Base-by-base conservation (phyloP, 2,113 vertebrate genomes). In the Dicaeum eximium region DNA sequence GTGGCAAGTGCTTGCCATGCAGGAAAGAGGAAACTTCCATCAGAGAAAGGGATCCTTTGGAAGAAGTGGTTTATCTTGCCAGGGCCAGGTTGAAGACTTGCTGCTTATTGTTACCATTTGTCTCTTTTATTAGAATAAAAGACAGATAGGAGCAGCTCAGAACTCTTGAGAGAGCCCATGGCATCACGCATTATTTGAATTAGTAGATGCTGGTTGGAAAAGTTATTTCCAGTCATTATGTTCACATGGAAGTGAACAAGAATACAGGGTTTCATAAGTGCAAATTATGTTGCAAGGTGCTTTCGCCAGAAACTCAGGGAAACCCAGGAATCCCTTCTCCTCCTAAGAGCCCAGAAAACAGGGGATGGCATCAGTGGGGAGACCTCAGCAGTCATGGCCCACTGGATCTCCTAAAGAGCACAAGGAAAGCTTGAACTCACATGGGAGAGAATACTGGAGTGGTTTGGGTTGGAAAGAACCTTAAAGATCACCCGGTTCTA, bases 141-240 rank as follows among this genome's bases (percentile, higher is more conserved):
- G 47, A 69, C 0, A 1, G 47, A 27, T 22, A 22, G 3, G 11
- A 94, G 86, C 42, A 66, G 58, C 62, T 88, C n/a, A 0, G 40
- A 0, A 0, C 51, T 78, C 67, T 47, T 4, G 1, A 42, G 60
- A 90, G 62, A 84, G 65, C 13, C 27, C 2, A 1, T 27, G 65
- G 66, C 66, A 56, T 66, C 0, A 0, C 30, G 74, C 69, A 88
- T 78, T 51, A n/a, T 77, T 92, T 75, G n/a, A 57, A 45, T 75
- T 50, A 91, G 57, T 45, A 81, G 61, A 71, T 54, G 37, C 44
- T 80, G 48, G 27, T 18, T 91, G 84, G 56, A 80, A 89, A 91
- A 69, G 50, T 14, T 61, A 65, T 89, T 91, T 87, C 73, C 84
- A 90, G 50, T 50, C n/a, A 3, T 69, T 72, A 42, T 90, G 54